Conservation (phyloP, 2,888 invertebrate genomes). For the Lamproptera curius region DNA sequence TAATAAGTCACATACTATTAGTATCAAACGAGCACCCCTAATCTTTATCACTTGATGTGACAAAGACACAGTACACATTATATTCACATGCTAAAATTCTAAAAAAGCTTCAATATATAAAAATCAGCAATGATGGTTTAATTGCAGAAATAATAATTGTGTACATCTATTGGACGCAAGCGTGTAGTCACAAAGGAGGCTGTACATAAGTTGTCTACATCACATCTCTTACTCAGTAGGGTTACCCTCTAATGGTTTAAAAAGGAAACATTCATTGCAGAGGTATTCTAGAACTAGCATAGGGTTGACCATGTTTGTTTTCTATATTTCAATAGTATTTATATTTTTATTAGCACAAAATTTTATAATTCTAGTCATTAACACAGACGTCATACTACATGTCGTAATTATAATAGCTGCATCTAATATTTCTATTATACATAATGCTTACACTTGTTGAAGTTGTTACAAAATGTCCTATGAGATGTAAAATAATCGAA, state of each 20-base stretch:
- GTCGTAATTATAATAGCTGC: conserved; percentile 3
- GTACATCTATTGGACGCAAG: conserved; percentile 54
- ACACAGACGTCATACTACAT: no score
- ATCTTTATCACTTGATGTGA: conserved; percentile 7
- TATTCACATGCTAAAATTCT: conserved; percentile 19
- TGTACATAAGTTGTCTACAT: conserved; percentile 29
- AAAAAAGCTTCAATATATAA: conserved; percentile 18
- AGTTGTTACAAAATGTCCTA: background rate
- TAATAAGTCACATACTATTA: conserved; percentile 4
- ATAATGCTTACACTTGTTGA: background rate
- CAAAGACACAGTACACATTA: conserved; percentile 7
- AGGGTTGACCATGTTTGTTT: conserved; percentile 5
- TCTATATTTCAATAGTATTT: conserved; percentile 1
- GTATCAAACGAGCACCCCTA: conserved; percentile 9
- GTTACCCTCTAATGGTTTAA: conserved; percentile 6
- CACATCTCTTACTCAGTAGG: conserved; percentile 9
- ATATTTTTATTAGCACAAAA: conserved; percentile 5
- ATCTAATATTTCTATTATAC: background rate
- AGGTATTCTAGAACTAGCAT: conserved; percentile 3
- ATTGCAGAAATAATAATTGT: conserved; percentile 11
- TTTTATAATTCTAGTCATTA: background rate
- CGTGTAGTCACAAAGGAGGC: conserved; percentile 38
- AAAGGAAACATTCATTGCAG: background rate
- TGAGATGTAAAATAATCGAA: conserved; percentile 6
- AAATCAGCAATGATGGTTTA: conserved; percentile 19